A percentile compares a stretch with the other conserved stretches of the same genome.
Conservation (phyloP, 2,113 vertebrate genomes). For the Orthonyx spaldingii region DNA sequence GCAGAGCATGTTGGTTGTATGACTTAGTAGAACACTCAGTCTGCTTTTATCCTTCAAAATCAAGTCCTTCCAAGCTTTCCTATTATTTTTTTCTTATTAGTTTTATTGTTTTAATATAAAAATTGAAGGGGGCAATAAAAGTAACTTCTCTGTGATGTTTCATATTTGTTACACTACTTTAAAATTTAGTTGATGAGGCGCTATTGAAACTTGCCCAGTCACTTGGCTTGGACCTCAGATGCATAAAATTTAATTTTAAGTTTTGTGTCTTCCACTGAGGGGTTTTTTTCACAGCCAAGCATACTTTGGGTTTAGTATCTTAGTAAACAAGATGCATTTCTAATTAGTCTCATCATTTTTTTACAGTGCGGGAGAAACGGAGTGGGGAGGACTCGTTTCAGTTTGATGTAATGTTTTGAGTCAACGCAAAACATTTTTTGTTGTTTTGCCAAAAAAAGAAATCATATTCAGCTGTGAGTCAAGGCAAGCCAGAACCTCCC, state of each 20-base stretch:
- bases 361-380: background rate
- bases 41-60: background rate
- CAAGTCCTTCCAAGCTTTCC: background rate
- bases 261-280: background rate
- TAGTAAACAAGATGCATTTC: conserved; percentile 16
- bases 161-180: background rate
- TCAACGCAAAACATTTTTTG: background rate
- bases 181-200: background rate
- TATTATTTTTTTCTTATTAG: background rate
- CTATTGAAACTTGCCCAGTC: background rate
- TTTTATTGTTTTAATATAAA: background rate
- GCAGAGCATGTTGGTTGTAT: background rate
- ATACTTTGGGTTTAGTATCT: background rate
- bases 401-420: background rate
- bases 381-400: background rate
- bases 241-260: background rate
- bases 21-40: background rate
- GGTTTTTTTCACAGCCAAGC: background rate
- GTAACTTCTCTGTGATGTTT: background rate
- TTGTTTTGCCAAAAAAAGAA: background rate
- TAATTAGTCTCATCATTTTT: background rate
- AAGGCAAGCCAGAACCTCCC: background rate
- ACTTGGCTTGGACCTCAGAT: background rate
- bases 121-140: background rate
- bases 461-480: background rate